Percentiles rank a stretch among this genome's conserved stretches.
Evolutionary conservation across 2,888 invertebrate genomes (phyloP).

Genomic region (Rotaria magnacalcarata): DNA sequence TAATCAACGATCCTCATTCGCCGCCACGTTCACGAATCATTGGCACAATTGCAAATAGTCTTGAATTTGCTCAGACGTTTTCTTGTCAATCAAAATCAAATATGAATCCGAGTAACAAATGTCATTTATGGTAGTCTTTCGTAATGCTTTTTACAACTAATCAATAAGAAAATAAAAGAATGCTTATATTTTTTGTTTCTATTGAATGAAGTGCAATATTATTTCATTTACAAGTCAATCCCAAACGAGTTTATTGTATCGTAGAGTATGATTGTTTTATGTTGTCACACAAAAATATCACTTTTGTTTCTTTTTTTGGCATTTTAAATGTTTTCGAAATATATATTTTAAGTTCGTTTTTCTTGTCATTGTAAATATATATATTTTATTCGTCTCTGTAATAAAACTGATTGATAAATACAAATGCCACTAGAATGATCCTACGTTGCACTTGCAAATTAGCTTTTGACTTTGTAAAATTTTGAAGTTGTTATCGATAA

Average conservation of each 20-base stretch:
- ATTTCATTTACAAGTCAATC: not conserved
- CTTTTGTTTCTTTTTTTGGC: not conserved
- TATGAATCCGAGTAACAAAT: constrained; percentile 45
- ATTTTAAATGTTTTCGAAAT: not conserved
- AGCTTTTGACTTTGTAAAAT: too few species aligned
- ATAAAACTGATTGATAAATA: not conserved
- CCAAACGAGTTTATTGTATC: not conserved
- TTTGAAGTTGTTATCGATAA: too few species aligned
- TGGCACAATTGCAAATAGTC: constrained; percentile 42
- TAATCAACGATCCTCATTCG: constrained; percentile 43
- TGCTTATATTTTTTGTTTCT: not conserved
- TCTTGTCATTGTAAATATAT: not conserved
- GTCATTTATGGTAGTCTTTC: constrained; percentile 43
- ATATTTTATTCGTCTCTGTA: not conserved
- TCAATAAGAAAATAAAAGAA: not conserved
- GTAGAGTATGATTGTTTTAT: not conserved
- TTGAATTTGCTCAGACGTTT: constrained; percentile 45
- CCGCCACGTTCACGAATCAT: constrained; percentile 41
- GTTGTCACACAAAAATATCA: not conserved
- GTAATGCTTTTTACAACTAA: not conserved
- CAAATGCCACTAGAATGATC: too few species aligned
- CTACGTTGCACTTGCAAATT: too few species aligned
- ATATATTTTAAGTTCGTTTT: not conserved
- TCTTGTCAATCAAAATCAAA: constrained; percentile 39
- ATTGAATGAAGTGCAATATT: not conserved